Evolutionary conservation across 2,888 invertebrate species (phyloP), one percentile per base, ranked within the genome.

Genomic region (Ormyrus labotus): DNA sequence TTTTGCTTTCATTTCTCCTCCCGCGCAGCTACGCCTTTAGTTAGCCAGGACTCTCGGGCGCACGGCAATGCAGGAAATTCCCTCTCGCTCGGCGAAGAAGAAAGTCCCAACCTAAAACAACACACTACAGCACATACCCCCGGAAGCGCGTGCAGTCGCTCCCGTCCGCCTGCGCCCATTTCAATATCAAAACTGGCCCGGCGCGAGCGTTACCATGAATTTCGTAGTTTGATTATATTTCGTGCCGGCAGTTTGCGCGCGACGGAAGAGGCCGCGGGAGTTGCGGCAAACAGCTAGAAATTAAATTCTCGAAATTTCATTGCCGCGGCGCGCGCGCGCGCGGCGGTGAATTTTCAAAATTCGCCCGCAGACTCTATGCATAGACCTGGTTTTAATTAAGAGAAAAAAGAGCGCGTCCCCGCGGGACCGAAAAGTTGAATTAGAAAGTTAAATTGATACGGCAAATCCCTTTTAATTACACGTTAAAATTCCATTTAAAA

Each of bases 131-230:
- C 9, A n/a, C 13, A 9, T 19, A 55, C 53, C 51, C 60, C 47
- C 61, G 76, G 63, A 70, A 63, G 45, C 47, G n/a, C 45, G 10
- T 70, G 45, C 53, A 61, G 48, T 48, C 34, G 34, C 63, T 47
- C 19, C n/a, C 5, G 9, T 4, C 34, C 47, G 34, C 65, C 34
- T 13, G 19, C 47, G 53, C 69, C 51, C 57, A 58, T 57, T 71
- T 78, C 47, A 71, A 58, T 65, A 65, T 71, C 11, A 65, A 71
- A 71, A 63, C 78, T 78, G 64, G 34, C 48, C 57, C 61, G 34
- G 19, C 19, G 9, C 13, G 6, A 34, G 50, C n/a, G 13, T 48
- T 4, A n/a, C 13, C 48, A 34, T 57, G 45, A 77, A 70, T 58
- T 71, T 48, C 57, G 64, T 11, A 50, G 57, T 55, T 70, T 64